Evolutionary conservation across 2,888 invertebrate species (phyloP).

Genomic region (Laspeyria flexula): DNA sequence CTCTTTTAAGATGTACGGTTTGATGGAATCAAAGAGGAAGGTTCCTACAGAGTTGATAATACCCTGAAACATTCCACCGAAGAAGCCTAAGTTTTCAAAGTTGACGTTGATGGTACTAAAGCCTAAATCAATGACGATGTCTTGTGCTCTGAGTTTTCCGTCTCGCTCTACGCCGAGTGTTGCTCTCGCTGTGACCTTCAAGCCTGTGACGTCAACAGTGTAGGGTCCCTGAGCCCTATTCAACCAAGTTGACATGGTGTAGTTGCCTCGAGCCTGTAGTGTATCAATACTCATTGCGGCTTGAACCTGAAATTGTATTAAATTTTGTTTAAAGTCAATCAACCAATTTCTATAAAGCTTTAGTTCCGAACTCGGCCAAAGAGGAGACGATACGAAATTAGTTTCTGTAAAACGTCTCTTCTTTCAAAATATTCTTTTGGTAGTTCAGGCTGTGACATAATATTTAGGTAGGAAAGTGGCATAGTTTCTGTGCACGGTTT

Average conservation of each 20-base stretch:
- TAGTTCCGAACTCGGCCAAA: no score
- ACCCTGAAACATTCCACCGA: slow-evolving; percentile 89
- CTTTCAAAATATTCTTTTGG: no score
- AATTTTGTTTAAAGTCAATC: background rate
- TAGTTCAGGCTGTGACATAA: no score
- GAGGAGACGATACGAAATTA: no score
- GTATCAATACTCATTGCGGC: slow-evolving; percentile 90
- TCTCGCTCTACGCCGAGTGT: slow-evolving; percentile 90
- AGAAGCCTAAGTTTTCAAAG: slow-evolving; percentile 92
- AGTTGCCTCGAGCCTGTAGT: slow-evolving; percentile 90
- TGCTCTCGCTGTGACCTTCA: slow-evolving; percentile 89
- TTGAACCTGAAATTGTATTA: slow-evolving; percentile 85
- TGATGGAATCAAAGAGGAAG: slow-evolving; percentile 94
- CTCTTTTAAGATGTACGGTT: slow-evolving; percentile 92
- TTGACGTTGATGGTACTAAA: slow-evolving; percentile 92
- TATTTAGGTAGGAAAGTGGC: no score
- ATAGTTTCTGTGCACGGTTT: no score
- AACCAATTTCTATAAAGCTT: no score
- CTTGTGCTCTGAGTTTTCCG: slow-evolving; percentile 91
- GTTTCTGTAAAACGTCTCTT: no score
- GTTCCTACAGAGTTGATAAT: slow-evolving; percentile 93
- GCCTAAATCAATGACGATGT: slow-evolving; percentile 92
- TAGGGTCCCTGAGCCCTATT: slow-evolving; percentile 90
- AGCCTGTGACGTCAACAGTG: slow-evolving; percentile 90
- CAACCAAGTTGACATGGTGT: slow-evolving; percentile 91